phyloP scores from a whole-genome alignment of 2,888 invertebrate species.

The Ischnura elegans region DNA sequence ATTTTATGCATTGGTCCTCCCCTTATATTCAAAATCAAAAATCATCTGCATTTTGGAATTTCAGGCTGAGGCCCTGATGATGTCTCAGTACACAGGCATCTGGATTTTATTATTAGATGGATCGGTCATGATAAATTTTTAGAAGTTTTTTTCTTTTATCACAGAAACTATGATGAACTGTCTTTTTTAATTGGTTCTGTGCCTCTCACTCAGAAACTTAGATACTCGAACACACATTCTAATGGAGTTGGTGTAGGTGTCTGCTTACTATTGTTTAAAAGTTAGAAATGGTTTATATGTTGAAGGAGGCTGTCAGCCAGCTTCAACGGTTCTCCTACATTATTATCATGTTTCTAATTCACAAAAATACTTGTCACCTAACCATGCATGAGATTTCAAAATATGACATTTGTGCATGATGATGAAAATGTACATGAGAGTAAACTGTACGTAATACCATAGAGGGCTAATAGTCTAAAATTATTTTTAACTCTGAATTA shows the following conservation, averaged over 20 bases:
- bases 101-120: neutral
- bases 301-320: conserved; percentile 28
- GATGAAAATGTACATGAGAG: neutral
- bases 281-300: conserved; percentile 14
- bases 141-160: conserved; percentile 21
- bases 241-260: conserved; percentile 56
- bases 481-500: neutral
- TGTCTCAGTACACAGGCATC: conserved; percentile 17
- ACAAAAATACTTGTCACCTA: conserved; percentile 11
- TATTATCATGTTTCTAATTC: neutral
- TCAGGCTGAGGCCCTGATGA: neutral
- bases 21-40: neutral
- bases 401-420: conserved; percentile 1
- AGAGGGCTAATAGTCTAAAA: neutral
- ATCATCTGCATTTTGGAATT: neutral
- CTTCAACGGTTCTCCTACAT: conserved; percentile 7
- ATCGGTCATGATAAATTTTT: neutral
- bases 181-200: conserved; percentile 41
- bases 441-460: neutral
- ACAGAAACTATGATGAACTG: neutral
- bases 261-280: conserved; percentile 30
- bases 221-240: neutral
- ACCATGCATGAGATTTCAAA: conserved; percentile 26
- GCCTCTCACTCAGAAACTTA: conserved; percentile 50
- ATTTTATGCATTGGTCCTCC: neutral